Percentiles rank a stretch among this genome's conserved stretches.
These are phyloP conservation scores for Cygnus olor DNA, from an alignment of 2,797 vertebrate genomes.

Conservation along the genomic window DNA sequence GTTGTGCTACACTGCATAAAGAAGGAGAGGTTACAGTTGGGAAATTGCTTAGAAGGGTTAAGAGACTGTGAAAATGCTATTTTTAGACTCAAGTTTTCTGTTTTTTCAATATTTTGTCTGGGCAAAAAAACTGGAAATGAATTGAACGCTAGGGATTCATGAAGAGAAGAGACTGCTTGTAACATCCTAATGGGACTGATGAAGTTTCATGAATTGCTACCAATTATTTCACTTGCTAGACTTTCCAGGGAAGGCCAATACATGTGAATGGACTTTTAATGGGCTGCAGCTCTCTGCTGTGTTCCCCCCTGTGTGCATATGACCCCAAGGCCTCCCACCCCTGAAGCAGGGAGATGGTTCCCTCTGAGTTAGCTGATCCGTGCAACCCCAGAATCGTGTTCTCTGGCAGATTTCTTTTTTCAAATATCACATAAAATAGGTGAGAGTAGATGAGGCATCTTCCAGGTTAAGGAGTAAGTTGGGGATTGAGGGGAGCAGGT, in stretches of 20 bases:
- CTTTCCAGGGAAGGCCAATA: not conserved
- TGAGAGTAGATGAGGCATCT: not conserved
- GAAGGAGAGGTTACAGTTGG: not conserved
- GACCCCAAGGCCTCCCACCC: conserved; percentile 2
- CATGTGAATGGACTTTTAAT: conserved; percentile 26
- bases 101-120: conserved; percentile 15
- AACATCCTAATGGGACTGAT: conserved; percentile 18
- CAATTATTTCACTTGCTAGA: conserved; percentile 6
- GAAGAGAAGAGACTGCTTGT: not conserved
- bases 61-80: conserved; percentile 23
- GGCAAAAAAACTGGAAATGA: conserved; percentile 13
- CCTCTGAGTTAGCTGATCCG: not conserved
- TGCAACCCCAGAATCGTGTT: not conserved
- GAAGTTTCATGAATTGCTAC: conserved; percentile 21
- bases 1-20: not conserved
- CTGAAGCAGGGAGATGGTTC: not conserved
- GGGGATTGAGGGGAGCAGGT: not conserved
- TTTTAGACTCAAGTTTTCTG: conserved; percentile 30
- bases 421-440: not conserved
- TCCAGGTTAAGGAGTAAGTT: not conserved
- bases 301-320: not conserved
- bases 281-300: not conserved
- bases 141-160: not conserved
- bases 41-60: not conserved
- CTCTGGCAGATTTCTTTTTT: not conserved